Evolutionary conservation across 1,140 invertebrate genomes (phyloP), one percentile per base, ranked within the genome.

Genomic region (Pachyrhynchus sulphureomaculatus): DNA sequence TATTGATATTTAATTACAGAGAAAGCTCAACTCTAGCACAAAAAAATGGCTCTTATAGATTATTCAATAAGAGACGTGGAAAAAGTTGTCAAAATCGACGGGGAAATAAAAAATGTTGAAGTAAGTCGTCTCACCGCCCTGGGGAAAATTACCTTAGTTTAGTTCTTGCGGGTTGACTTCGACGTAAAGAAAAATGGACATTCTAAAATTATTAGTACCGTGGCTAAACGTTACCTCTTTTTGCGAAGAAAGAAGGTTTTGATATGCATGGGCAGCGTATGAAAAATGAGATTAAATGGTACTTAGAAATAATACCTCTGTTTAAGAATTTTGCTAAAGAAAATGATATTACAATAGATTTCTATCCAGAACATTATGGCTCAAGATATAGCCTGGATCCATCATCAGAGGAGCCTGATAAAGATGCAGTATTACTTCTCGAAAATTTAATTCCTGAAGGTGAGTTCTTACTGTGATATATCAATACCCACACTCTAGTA

Each of bases 61-160:
- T 26, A 26, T 26, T 26, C 24, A 4, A 26, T 26, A 26, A 26
- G 18, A 42, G 39, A 20, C 18, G 4, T 42, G 4, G 8, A 42
- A 10, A 42, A 42, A 18, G 12, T 42, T 10, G 18, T 42, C 17
- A 20, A 42, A 10, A 5, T 42, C 4, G 39, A 42, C 12, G 39
- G 39, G 4, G 39, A 18, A 10, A 12, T 20, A 3, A 42, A 42
- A 18, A 42, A 42, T 18, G 39, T 42, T n/a, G 17, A 42, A 29
- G 45, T 48, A 13, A 26, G 20, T 18, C 45, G 45, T 6, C 45
- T 48, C 3, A 48, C 45, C 3, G 24, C 45, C 4, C 45, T 12
- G 45, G 45, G 2, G 45, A 48, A 48, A 48, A 48, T 29, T 48
- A 32, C 29, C 23, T 26, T 12, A 48, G 45, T 48, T n/a, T 48